Percentiles rank a stretch among this genome's conserved stretches.
These are phyloP conservation scores for Brassicogethes aeneus DNA, from an alignment of 2,888 invertebrate species.

Conservation along the genomic window DNA sequence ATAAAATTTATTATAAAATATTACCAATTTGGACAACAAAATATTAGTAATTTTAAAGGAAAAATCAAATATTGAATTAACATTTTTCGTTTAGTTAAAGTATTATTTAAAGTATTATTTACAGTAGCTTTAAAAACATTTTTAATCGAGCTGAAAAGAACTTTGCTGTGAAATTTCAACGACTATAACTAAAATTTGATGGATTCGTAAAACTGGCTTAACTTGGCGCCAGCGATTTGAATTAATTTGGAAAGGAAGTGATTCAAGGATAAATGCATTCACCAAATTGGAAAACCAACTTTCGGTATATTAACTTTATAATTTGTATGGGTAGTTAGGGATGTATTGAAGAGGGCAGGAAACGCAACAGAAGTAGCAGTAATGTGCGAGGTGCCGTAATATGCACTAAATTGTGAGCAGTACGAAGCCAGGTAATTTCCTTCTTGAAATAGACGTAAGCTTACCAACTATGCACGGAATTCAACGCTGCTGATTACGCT, in stretches of 20 bases:
- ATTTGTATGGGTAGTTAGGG: slow-evolving; percentile 29
- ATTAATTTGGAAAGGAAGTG: background rate
- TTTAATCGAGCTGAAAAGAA: too few species aligned
- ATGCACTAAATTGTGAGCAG: slow-evolving; percentile 39
- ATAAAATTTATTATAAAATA: too few species aligned
- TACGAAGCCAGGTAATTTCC: slow-evolving; percentile 39
- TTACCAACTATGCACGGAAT: slow-evolving; percentile 30
- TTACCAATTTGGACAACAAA: too few species aligned
- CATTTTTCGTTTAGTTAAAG: too few species aligned
- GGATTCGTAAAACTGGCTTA: background rate
- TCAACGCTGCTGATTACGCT: slow-evolving; percentile 29
- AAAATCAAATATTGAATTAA: too few species aligned
- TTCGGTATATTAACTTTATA: slow-evolving; percentile 27
- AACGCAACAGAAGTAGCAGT: slow-evolving; percentile 27
- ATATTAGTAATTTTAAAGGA: too few species aligned
- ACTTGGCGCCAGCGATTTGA: background rate
- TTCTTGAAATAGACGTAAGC: slow-evolving; percentile 35
- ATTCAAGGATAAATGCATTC: background rate
- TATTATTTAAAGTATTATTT: too few species aligned
- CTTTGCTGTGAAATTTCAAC: too few species aligned
- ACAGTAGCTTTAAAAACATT: too few species aligned
- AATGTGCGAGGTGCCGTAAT: slow-evolving; percentile 31
- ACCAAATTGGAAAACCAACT: slow-evolving; percentile 17
- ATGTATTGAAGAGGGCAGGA: slow-evolving; percentile 30
- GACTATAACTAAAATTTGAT: background rate